Conservation (phyloP, 2,888 invertebrate species). For the Aleiodes alternator region DNA sequence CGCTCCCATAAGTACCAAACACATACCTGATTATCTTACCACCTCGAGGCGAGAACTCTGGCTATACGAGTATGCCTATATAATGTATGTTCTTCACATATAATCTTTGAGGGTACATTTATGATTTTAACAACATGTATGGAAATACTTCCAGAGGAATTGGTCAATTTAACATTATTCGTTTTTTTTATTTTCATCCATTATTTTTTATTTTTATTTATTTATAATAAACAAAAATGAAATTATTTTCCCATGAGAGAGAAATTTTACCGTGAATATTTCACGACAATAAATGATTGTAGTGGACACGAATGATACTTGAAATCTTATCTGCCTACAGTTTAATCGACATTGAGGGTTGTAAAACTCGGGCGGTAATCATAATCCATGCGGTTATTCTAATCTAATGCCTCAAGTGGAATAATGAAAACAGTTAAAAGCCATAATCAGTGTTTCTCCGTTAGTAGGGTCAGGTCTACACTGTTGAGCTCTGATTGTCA, state of each 20-base stretch:
- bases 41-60: slow-evolving; percentile 40
- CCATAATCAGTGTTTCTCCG: slow-evolving; percentile 19
- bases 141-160: slow-evolving; percentile 29
- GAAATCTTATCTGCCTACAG: slow-evolving; percentile 34
- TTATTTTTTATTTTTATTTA: neutral
- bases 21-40: slow-evolving; percentile 36
- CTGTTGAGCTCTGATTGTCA: neutral
- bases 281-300: slow-evolving; percentile 34
- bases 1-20: slow-evolving; percentile 21
- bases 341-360: slow-evolving; percentile 32
- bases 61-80: neutral
- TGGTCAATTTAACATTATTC: slow-evolving; percentile 40
- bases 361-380: slow-evolving; percentile 6
- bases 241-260: neutral
- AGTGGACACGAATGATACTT: slow-evolving; percentile 13
- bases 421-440: slow-evolving; percentile 37
- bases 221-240: neutral
- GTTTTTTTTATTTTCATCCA: neutral
- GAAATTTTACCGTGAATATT: slow-evolving; percentile 36
- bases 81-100: slow-evolving; percentile 1
- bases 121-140: slow-evolving; percentile 5
- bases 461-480: neutral
- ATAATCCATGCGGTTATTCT: neutral
- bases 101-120: slow-evolving; percentile 13
- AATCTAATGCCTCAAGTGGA: slow-evolving; percentile 2